Evolutionary conservation across 30 jellyfish, hydroid and myxozoan species (phyloP).

Genomic region (Aurelia sp.): DNA sequence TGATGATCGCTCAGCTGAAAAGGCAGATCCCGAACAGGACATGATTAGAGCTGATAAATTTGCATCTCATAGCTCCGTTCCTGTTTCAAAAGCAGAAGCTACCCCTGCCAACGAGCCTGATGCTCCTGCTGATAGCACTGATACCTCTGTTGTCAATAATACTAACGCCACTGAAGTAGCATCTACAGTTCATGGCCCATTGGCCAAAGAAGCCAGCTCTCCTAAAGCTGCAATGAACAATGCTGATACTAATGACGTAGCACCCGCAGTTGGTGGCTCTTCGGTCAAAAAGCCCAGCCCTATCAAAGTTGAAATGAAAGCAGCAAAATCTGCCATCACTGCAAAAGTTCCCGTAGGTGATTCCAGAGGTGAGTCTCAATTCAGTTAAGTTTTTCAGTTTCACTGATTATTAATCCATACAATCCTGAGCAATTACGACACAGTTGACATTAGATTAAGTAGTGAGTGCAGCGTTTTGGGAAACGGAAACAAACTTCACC

Average conservation of each 20-base stretch:
- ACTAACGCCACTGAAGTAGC: background rate
- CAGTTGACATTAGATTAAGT: too few species aligned
- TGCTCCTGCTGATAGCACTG: background rate
- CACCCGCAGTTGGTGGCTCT: background rate
- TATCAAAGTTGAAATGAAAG: background rate
- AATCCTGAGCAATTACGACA: too few species aligned
- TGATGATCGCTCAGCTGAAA: too few species aligned
- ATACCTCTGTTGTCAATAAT: background rate
- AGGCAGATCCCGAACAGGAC: too few species aligned
- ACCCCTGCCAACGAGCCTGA: background rate
- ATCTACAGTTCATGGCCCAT: background rate
- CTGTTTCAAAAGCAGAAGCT: background rate
- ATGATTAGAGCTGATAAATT: too few species aligned
- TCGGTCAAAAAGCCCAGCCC: background rate
- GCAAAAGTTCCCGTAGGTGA: too few species aligned
- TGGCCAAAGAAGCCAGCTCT: background rate
- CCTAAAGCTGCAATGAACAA: background rate
- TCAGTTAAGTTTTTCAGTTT: too few species aligned
- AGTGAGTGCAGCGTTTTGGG: too few species aligned
- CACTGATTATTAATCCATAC: too few species aligned
- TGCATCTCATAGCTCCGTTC: background rate
- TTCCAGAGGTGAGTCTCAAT: too few species aligned
- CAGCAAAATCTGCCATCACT: background rate
- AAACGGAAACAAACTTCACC: too few species aligned
- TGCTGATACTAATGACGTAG: background rate